A percentile compares a stretch with the other conserved stretches of the same genome.
These are phyloP conservation scores for Macropus fuliginosus DNA, from an alignment of 2,797 vertebrate species.

Conservation along the genomic window DNA sequence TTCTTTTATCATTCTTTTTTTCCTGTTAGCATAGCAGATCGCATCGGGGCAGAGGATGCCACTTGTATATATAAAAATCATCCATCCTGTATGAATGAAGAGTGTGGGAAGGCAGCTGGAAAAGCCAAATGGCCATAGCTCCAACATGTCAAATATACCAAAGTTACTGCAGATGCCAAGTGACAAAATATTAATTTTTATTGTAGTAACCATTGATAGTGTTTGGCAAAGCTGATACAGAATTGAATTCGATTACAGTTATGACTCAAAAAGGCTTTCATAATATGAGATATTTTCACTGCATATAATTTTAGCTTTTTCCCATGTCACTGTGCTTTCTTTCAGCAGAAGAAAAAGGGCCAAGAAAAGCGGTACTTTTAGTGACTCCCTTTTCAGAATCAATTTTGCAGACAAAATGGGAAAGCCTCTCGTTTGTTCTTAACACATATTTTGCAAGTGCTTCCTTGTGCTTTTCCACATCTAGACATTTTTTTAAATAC, in stretches of 20 bases:
- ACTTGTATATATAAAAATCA: conserved; percentile 3
- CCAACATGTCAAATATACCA: neutral
- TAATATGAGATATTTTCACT: conserved; percentile 70
- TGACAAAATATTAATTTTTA: conserved; percentile 12
- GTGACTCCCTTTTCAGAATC: conserved; percentile 73
- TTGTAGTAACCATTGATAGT: conserved; percentile 61
- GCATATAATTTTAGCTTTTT: conserved; percentile 70
- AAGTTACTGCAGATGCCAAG: conserved; percentile 60
- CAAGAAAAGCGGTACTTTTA: conserved; percentile 78
- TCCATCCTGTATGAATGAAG: conserved; percentile 35
- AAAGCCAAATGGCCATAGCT: conserved; percentile 43
- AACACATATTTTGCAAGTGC: conserved; percentile 71
- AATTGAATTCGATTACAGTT: conserved; percentile 57
- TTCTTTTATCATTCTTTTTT: neutral
- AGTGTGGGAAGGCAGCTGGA: conserved; percentile 58
- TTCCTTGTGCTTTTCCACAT: conserved; percentile 62
- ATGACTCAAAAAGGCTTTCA: conserved; percentile 74
- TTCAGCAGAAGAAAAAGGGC: conserved; percentile 67
- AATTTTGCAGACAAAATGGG: conserved; percentile 67
- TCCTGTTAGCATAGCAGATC: neutral
- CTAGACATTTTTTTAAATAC: conserved; percentile 20
- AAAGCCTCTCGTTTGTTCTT: conserved; percentile 55
- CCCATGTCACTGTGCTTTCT: conserved; percentile 76
- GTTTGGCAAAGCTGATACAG: conserved; percentile 68
- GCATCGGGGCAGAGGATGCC: conserved; percentile 25